Evolutionary conservation across 92 coral and sea anemone genomes (phyloP).

Genomic region (Zoanthus sansibaricus): DNA sequence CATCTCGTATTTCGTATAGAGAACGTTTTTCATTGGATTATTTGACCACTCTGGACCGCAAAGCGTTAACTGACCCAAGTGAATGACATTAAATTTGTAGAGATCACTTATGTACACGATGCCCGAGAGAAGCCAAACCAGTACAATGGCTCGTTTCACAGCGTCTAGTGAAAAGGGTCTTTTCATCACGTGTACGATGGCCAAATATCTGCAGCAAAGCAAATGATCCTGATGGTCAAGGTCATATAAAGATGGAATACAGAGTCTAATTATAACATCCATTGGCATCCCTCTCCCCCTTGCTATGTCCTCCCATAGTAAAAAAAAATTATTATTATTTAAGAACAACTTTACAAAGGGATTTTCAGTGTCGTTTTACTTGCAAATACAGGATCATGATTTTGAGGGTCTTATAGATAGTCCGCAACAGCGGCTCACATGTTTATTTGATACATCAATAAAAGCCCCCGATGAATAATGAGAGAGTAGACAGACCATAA

Average conservation of each 20-base stretch:
- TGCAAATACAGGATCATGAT: too few species aligned
- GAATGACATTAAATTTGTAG: neutral
- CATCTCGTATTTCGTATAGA: conserved; percentile 31
- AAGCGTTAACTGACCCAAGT: neutral
- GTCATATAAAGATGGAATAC: neutral
- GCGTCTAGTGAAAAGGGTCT: conserved; percentile 13
- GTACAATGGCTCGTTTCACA: conserved; percentile 13
- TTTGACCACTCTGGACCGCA: conserved; percentile 24
- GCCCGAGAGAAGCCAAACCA: conserved; percentile 28
- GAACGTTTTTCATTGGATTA: neutral
- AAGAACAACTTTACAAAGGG: too few species aligned
- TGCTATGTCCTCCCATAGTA: too few species aligned
- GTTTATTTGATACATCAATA: too few species aligned
- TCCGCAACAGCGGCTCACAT: too few species aligned
- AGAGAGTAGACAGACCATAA: too few species aligned
- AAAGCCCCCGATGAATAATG: too few species aligned
- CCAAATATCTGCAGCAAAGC: conserved; percentile 17
- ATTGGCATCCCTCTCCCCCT: neutral
- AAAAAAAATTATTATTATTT: too few species aligned
- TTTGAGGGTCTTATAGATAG: too few species aligned
- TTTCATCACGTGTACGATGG: conserved; percentile 48
- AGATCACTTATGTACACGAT: conserved; percentile 1
- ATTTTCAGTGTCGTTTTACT: too few species aligned
- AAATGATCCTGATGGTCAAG: neutral
- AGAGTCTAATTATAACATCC: neutral